Evolutionary conservation across 2,888 invertebrate species (phyloP), one percentile per base, ranked within the genome.

Genomic region (Spisula solida): DNA sequence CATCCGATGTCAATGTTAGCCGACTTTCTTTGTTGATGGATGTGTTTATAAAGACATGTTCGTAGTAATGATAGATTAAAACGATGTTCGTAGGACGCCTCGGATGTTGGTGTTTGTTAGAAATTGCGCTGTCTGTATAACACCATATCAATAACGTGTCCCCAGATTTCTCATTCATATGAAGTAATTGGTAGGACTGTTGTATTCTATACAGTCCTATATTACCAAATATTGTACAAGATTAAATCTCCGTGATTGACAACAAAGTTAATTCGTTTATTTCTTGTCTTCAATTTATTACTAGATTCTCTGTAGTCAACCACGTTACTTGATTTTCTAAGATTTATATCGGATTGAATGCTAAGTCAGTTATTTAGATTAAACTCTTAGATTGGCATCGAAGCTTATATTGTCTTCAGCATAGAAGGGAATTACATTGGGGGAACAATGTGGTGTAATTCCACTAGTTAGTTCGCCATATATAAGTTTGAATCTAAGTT

Each of bases 221-320:
- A 66, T 66, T 66, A 66, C 60, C 25, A n/a, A 66, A 66, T 66
- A 66, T 66, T 66, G 60, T 5, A 66, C 25, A n/a, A 66, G 25
- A 66, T 66, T 25, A 66, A 25, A 66, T 66, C 60, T 66, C 8
- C 6, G 10, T 25, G 60, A 25, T 25, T 66, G 60, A 66, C 60
- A 66, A 25, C 51, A 66, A n/a, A 25, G 25, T 66, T 66, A 66
- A 66, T 66, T 25, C 60, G 25, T n/a, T 10, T 25, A 66, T 25
- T 10, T 66, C 10, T 66, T 66, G n/a, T 25, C 25, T 66, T n/a
- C 60, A 25, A 66, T 66, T 66, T 66, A 66, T 66, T 25, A 10
- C 8, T 25, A 25, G 25, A 25, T n/a, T 66, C 0, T n/a, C 60
- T n/a, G 6, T 66, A 0, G 41, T 12, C 10, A 66, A 66, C 25